Evolutionary conservation across 2,888 invertebrate species (phyloP), one percentile per base, ranked within the genome.

Genomic region (Pachymerium ferrugineum): DNA sequence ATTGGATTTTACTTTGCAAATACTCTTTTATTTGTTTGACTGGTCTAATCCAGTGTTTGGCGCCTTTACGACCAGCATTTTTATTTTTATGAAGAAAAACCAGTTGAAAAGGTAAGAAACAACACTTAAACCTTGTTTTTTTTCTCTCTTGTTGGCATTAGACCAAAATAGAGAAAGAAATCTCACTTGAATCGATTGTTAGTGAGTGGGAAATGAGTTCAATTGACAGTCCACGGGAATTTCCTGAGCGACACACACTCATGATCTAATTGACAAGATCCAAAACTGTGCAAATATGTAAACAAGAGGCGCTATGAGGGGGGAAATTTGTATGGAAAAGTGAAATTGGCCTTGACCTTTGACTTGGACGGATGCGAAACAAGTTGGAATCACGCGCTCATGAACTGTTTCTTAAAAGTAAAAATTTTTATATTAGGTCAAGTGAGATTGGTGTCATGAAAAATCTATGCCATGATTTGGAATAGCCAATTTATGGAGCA

Each of bases 221-320:
- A 62, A 62, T 62, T 62, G 62, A 62, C 62, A 62, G 62, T 62
- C 62, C 62, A n/a, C 10, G 62, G 62, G 62, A 62, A 62, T 62
- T 62, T 62, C 62, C 62, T 62, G 62, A 28, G 12, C 10, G n/a
- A 8, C 62, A 62, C 62, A 62, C 62, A 62, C 62, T 62, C 62
- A 62, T 62, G 62, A 62, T 28, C 62, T 10, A 62, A 62, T 62
- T 12, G 62, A 28, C 22, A 62, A 10, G 12, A n/a, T n/a, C n/a
- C n/a, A n/a, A n/a, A n/a, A n/a, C n/a, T n/a, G n/a, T 22, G 22
- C 14, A 12, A 54, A 54, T 10, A 54, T 8, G n/a, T 16, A 47
- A 2, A 1, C 5, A 22, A n/a, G 10, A 38, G n/a, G 12, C 6
- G 28, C 10, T 28, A 62, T 28, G 28, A 62, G 14, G 10, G 12